Percentiles rank a stretch among this genome's conserved stretches.
Evolutionary conservation across 2,797 vertebrate species (phyloP).

Genomic region (Paratrypauchen microcephalus): DNA sequence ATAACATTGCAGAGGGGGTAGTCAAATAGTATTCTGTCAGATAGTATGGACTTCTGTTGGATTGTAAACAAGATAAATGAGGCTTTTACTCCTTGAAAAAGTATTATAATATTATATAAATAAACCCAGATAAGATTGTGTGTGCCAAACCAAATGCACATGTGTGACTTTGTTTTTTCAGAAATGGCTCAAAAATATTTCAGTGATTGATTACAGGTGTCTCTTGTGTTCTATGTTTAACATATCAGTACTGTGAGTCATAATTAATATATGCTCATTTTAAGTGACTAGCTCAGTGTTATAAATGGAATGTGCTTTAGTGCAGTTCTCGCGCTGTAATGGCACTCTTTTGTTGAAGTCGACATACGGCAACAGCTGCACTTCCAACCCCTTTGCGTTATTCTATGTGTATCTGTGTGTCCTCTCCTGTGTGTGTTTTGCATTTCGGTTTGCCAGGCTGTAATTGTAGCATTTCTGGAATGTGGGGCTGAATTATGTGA

Average conservation of each 20-base stretch:
- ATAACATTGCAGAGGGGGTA: not conserved
- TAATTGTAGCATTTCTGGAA: constrained; percentile 63
- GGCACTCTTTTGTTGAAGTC: constrained; percentile 58
- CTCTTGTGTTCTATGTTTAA: not conserved
- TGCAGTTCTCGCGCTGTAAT: constrained; percentile 50
- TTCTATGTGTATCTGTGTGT: constrained; percentile 16
- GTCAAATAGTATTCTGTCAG: too few relatives aligned
- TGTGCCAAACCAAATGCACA: not conserved
- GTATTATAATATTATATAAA: not conserved
- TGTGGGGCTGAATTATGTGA: constrained; percentile 45
- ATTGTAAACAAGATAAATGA: not conserved
- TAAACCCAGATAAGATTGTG: not conserved
- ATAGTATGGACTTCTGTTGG: not conserved
- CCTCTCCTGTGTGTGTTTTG: constrained; percentile 34
- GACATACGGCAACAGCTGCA: constrained; percentile 74
- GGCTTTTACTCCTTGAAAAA: not conserved
- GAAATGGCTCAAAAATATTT: not conserved
- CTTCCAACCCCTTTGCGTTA: constrained; percentile 21
- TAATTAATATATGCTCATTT: not conserved
- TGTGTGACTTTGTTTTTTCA: not conserved
- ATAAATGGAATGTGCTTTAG: constrained; percentile 41
- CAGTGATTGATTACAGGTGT: not conserved
- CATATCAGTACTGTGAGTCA: not conserved
- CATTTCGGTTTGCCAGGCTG: constrained; percentile 40
- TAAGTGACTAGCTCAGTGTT: not conserved